Base-by-base conservation (phyloP, 2,888 invertebrate genomes). In the Heliconius cydno region DNA sequence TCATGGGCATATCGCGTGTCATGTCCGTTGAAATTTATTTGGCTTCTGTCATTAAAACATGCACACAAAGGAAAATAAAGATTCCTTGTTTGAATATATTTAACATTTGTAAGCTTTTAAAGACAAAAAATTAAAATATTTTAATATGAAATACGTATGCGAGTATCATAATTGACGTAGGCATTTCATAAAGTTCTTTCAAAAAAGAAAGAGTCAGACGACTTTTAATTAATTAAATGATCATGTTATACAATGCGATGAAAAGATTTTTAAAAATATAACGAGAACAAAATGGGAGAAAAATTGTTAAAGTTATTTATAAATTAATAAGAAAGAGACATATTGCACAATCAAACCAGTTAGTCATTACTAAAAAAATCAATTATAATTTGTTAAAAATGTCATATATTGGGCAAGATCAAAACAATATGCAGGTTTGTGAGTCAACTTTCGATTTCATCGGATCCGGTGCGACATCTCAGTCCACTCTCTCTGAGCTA, bases 361-460 rank as follows among this genome's bases (percentile, higher is more conserved):
- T n/a, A 60, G 60, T 46, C 70, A 46, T 25, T 70, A 46, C 41
- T 19, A 70, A 70, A 70, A 70, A 46, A 19, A 25, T 70, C 70
- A 70, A 70, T 46, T 46, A 46, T 70, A 28, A 70, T 70, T 25
- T 46, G 70, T 70, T 41, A 65, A 52, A 75, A 65, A 46, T 63
- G 38, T 74, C 38, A 28, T 25, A 28, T 25, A 41, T 57, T 73
- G 73, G 34, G 60, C 34, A 63, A 46, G 57, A 77, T 75, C 78
- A 72, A 72, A 76, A 76, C 46, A 88, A 88, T 84, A 70, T 71
- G 76, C 82, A 79, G 83, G 86, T 84, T 85, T 84, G 81, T 3
- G 84, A 80, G 85, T 81, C 84, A 85, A 87, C 91, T 91, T 91
- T 90, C 91, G 87, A 86, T 91, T 90, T 88, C 86, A 86, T 85